Evolutionary conservation across 2,113 vertebrate species (phyloP).

Genomic region (Jacana jacana): DNA sequence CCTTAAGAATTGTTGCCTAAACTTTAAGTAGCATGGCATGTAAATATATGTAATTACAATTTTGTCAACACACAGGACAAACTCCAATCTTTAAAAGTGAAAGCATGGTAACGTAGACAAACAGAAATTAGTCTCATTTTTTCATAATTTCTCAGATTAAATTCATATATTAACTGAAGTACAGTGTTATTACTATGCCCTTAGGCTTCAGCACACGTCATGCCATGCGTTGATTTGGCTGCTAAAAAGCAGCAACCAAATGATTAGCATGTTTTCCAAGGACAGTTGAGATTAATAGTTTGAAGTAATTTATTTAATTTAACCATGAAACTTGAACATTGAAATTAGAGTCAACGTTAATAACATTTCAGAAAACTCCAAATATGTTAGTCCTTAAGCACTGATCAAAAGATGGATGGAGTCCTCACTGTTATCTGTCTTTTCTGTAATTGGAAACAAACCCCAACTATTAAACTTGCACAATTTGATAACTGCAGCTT

Average conservation of each 20-base stretch:
- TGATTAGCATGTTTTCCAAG: constrained; percentile 27
- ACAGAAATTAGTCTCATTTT: constrained; percentile 48
- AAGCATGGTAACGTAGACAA: constrained; percentile 22
- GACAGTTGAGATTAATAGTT: constrained; percentile 60
- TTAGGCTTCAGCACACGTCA: constrained; percentile 16
- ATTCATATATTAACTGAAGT: constrained; percentile 60
- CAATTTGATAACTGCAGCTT: background rate
- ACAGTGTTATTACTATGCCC: constrained; percentile 36
- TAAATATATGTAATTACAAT: background rate
- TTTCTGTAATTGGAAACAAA: background rate
- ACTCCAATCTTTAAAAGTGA: constrained; percentile 17
- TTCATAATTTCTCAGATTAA: constrained; percentile 56
- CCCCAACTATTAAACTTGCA: background rate
- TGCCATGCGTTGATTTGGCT: constrained; percentile 19
- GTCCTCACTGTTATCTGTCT: background rate
- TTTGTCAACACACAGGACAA: background rate
- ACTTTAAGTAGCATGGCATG: background rate
- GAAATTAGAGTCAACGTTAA: constrained; percentile 8
- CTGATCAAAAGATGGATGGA: background rate
- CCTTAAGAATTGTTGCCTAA: background rate
- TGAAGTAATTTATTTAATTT: constrained; percentile 48
- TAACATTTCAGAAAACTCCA: constrained; percentile 16
- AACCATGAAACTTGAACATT: constrained; percentile 20
- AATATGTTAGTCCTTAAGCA: background rate
- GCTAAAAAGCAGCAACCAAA: constrained; percentile 56